Base-by-base conservation (phyloP, 2,113 vertebrate species). In the Pseudorhombus dupliciocellatus region DNA sequence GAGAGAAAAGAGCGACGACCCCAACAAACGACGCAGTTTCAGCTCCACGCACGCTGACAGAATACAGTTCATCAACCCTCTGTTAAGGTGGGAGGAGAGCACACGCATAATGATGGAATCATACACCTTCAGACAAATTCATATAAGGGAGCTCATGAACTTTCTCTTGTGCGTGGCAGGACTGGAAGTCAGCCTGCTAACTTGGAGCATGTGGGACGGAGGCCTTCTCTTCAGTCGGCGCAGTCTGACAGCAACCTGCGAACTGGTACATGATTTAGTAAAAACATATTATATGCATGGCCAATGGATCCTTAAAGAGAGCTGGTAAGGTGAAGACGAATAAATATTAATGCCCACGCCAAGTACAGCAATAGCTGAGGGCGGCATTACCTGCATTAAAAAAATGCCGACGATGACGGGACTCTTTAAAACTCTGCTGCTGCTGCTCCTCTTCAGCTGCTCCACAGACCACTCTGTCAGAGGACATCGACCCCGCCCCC, bases 111-210 rank as follows among this genome's bases (percentile, higher is more conserved):
- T 1, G n/a, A 11, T 42, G 59, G 59, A 64, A 51, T 42, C 56
- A 26, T 12, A 44, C 11, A 0, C 11, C 11, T 9, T 16, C 24
- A 58, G 21, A 51, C 7, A 46, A 16, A 50, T 24, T 22, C 25
- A 34, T 53, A 10, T 62, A 14, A 28, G 61, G 9, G 4, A 2
- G 10, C 42, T 67, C 2, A 28, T 25, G 16, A 12, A 1, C 8
- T 28, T 25, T 50, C 10, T 70, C 56, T 74, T 31, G 0, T 74
- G n/a, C 72, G 18, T 72, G 34, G 59, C 70, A 91, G 93, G 83
- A 95, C 94, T 70, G 95, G 93, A 57, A 97, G 95, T 84, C 94
- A 97, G 21, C 95, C 96, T 4, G 86, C 93, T 2, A 95, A 94
- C 69, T 66, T 97, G 85, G 93, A 96, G 58, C 91, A 87, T 3